A percentile compares a stretch with the other conserved stretches of the same genome.
These are phyloP conservation scores for Indri indri DNA, from an alignment of 2,113 vertebrate species.

Conservation along the genomic window DNA sequence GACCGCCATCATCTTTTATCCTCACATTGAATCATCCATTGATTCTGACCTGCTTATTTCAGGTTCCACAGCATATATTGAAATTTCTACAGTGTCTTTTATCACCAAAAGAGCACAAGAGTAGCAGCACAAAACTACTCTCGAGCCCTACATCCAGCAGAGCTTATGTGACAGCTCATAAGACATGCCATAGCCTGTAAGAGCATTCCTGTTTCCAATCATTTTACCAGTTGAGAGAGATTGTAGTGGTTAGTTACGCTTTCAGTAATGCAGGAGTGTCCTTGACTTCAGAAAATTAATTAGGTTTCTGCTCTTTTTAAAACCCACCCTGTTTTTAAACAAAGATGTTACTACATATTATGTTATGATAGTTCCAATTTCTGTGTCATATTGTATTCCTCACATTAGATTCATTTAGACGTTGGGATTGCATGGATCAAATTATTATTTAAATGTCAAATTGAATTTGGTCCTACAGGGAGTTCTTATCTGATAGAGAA, in stretches of 20 bases:
- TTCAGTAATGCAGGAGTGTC: neutral
- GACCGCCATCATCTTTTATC: slow-evolving; percentile 15
- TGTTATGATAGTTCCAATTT: neutral
- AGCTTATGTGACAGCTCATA: neutral
- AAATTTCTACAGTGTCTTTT: neutral
- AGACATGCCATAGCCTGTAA: neutral
- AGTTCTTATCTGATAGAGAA: neutral
- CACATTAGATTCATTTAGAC: neutral
- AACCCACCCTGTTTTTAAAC: neutral
- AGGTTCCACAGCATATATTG: neutral
- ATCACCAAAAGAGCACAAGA: neutral
- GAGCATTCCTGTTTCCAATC: fast-evolving
- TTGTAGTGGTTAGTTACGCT: neutral
- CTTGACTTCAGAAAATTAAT: neutral
- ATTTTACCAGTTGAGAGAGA: neutral
- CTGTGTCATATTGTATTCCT: neutral
- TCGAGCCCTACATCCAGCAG: too few relatives aligned
- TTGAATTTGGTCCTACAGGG: slow-evolving; percentile 5
- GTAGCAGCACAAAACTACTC: neutral
- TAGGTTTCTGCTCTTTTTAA: neutral
- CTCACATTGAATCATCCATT: neutral
- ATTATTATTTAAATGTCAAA: neutral
- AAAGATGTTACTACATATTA: neutral
- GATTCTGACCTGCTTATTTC: neutral
- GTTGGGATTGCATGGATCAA: neutral